Evolutionary conservation across 1,140 invertebrate species (phyloP).

Genomic region (Probaryconus sp.): DNA sequence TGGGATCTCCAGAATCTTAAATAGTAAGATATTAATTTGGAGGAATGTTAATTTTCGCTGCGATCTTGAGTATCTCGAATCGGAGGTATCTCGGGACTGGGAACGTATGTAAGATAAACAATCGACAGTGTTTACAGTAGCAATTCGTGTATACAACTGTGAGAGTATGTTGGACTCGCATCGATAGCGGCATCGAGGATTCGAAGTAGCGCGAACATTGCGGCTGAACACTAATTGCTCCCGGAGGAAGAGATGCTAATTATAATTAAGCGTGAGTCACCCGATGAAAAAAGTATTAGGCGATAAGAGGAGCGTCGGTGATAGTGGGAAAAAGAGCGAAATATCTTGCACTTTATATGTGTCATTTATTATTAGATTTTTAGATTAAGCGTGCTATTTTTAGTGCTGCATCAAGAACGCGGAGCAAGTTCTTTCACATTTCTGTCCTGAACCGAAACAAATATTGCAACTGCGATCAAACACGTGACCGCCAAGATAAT

Average conservation of each 20-base stretch:
- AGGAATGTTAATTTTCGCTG: conserved; percentile 27
- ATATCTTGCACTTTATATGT: too few species aligned
- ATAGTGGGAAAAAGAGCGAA: too few species aligned
- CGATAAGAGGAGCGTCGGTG: too few species aligned
- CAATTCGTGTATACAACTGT: conserved; percentile 34
- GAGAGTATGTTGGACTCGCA: conserved; percentile 13
- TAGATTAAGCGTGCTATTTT: conserved; percentile 4
- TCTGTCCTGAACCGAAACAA: too few species aligned
- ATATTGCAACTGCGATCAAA: too few species aligned
- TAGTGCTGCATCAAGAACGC: background rate
- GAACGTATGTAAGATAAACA: conserved; percentile 50
- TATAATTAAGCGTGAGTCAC: conserved; percentile 28
- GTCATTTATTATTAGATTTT: background rate
- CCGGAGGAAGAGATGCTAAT: conserved; percentile 30
- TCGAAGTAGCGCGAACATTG: conserved; percentile 28
- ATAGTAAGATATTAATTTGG: background rate
- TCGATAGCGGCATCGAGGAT: conserved; percentile 16
- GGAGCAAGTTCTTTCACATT: background rate
- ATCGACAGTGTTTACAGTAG: conserved; percentile 39
- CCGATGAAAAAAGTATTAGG: conserved; percentile 3
- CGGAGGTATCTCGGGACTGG: conserved; percentile 24
- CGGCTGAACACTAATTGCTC: conserved; percentile 29
- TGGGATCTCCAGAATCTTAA: too few species aligned
- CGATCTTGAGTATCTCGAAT: conserved; percentile 16
- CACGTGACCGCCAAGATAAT: too few species aligned